phyloP scores from a whole-genome alignment of 2,113 vertebrate genomes.

The Andinoacara biseriatus region DNA sequence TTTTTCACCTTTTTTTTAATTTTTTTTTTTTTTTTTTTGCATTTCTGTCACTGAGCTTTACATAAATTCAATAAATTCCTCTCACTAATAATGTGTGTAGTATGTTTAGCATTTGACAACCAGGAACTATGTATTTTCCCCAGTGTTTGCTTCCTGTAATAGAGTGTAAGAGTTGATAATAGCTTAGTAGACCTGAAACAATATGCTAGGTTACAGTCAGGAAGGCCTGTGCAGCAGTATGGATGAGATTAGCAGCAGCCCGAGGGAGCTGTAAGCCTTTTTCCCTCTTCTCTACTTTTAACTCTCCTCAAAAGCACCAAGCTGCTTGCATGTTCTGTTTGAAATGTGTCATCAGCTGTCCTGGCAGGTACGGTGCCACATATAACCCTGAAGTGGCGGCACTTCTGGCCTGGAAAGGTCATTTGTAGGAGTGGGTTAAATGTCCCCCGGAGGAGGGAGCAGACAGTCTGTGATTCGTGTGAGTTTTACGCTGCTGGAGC shows the following conservation, averaged over 20 bases:
- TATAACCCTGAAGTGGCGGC: slow-evolving; percentile 67
- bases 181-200: slow-evolving; percentile 33
- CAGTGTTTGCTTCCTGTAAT: slow-evolving; percentile 4
- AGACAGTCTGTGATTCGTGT: slow-evolving; percentile 65
- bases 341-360: slow-evolving; percentile 75
- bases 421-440: slow-evolving; percentile 68
- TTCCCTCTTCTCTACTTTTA: slow-evolving; percentile 28
- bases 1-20: not conserved
- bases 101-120: not conserved
- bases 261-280: slow-evolving; percentile 50
- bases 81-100: not conserved
- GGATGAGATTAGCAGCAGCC: slow-evolving; percentile 52
- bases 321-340: slow-evolving; percentile 60
- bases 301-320: slow-evolving; percentile 48
- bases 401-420: slow-evolving; percentile 69
- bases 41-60: not conserved
- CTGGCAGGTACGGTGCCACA: slow-evolving; percentile 61
- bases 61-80: not conserved
- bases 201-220: slow-evolving; percentile 27
- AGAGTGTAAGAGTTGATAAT: slow-evolving; percentile 23
- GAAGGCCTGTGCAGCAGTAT: slow-evolving; percentile 8
- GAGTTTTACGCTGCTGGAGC: slow-evolving; percentile 67
- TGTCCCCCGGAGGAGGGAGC: slow-evolving; percentile 62
- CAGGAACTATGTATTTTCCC: not conserved
- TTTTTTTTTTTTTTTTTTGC: slow-evolving; percentile 6